These are phyloP conservation scores for Terrapene triunguis DNA, from an alignment of 2,113 vertebrate species.

Conservation along the genomic window DNA sequence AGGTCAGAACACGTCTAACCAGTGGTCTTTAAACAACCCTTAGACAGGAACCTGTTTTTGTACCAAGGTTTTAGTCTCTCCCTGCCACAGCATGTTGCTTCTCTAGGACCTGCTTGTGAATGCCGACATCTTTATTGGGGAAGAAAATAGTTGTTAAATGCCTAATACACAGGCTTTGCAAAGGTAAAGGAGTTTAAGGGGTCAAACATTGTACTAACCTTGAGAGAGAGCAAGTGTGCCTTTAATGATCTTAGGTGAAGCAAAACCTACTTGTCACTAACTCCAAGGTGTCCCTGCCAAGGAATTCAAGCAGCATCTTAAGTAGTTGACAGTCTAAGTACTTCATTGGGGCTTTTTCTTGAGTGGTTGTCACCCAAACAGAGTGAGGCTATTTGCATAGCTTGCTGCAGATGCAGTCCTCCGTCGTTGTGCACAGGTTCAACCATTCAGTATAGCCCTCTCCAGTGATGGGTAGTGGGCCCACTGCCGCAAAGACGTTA, in stretches of 20 bases:
- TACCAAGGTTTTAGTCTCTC: no score
- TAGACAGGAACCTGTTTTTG: background rate
- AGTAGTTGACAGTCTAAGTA: constrained; percentile 62
- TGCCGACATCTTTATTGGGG: no score
- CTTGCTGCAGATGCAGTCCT: background rate
- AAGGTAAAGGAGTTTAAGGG: background rate
- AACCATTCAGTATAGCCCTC: background rate
- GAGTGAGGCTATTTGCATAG: constrained; percentile 26
- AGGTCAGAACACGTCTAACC: background rate
- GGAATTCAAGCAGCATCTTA: constrained; percentile 30
- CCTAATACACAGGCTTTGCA: no score
- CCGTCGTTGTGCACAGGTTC: background rate
- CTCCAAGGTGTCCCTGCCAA: constrained; percentile 53
- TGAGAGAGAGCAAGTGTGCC: background rate
- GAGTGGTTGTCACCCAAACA: constrained; percentile 30
- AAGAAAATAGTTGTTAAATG: no score
- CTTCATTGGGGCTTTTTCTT: constrained; percentile 63
- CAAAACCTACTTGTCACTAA: background rate
- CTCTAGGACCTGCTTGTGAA: background rate
- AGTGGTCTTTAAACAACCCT: background rate
- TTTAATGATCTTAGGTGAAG: constrained; percentile 22
- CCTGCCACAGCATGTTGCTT: background rate
- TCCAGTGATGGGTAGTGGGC: background rate
- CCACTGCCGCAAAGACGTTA: background rate
- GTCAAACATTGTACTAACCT: rapidly evolving